Conservation (phyloP, 2,797 vertebrate genomes). For the Eurystomus glaucurus region DNA sequence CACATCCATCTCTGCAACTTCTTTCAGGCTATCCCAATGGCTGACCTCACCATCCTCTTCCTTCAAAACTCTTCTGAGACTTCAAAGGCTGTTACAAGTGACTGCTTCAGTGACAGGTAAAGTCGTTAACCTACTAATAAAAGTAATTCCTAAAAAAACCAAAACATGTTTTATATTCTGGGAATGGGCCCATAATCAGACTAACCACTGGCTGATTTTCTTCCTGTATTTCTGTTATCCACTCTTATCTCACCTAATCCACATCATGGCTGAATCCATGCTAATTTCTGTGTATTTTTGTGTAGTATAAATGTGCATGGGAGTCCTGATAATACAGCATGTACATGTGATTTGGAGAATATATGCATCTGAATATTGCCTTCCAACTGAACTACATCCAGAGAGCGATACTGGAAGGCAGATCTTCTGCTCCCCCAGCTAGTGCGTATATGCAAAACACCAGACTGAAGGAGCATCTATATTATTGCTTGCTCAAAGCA, state of each 20-base stretch:
- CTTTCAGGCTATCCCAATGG: not conserved
- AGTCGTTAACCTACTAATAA: not conserved
- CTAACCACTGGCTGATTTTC: not conserved
- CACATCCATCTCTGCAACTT: not conserved
- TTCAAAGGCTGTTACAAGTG: not conserved
- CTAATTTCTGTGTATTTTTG: conserved; percentile 14
- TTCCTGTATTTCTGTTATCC: not conserved
- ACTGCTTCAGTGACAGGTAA: not conserved
- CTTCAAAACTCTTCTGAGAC: conserved; percentile 3
- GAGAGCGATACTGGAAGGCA: conserved; percentile 32
- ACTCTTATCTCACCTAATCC: conserved; percentile 7
- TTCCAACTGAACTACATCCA: conserved; percentile 33
- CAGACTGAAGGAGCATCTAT: conserved; percentile 62
- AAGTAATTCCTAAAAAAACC: not conserved
- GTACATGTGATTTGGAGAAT: conserved; percentile 38
- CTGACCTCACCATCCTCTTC: not conserved
- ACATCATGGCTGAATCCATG: not conserved
- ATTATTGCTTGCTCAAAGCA: conserved; percentile 60
- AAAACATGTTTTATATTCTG: not conserved
- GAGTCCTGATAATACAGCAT: conserved; percentile 5
- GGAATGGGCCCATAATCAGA: not conserved
- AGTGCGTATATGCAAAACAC: conserved; percentile 39
- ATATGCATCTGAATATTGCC: conserved; percentile 5
- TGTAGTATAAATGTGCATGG: conserved; percentile 31
- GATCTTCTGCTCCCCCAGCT: conserved; percentile 47